Conservation (phyloP, 2,888 invertebrate genomes). For the Hyposoter dolosus region DNA sequence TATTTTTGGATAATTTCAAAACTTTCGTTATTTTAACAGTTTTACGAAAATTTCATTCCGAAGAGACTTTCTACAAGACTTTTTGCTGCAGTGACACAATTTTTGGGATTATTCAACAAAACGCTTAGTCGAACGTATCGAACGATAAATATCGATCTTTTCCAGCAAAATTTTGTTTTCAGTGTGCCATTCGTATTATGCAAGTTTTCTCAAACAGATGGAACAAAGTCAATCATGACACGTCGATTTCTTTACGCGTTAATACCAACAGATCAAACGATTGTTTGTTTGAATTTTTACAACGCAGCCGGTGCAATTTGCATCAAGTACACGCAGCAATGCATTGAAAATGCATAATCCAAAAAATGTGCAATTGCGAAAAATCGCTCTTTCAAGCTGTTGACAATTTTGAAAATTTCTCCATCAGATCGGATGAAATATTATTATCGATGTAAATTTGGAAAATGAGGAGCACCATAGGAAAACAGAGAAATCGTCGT, state of each 20-base stretch:
- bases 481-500: background rate
- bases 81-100: too few relatives aligned
- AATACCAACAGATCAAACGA: background rate
- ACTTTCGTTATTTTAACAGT: too few relatives aligned
- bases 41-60: too few relatives aligned
- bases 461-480: too few relatives aligned
- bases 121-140: too few relatives aligned
- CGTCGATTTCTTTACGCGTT: background rate
- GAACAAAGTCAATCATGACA: background rate
- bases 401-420: background rate
- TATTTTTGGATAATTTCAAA: too few relatives aligned
- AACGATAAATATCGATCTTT: too few relatives aligned
- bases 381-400: background rate
- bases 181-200: background rate
- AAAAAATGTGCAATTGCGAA: background rate
- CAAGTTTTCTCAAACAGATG: slow-evolving; percentile 1
- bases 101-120: too few relatives aligned
- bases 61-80: too few relatives aligned
- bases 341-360: too few relatives aligned
- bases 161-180: too few relatives aligned
- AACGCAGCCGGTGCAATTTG: background rate
- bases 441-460: background rate
- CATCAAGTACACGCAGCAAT: too few relatives aligned
- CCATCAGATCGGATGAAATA: background rate
- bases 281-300: background rate